Evolutionary conservation across 2,113 vertebrate species (phyloP), one percentile per base, ranked within the genome.

Genomic region (Bubo bubo): DNA sequence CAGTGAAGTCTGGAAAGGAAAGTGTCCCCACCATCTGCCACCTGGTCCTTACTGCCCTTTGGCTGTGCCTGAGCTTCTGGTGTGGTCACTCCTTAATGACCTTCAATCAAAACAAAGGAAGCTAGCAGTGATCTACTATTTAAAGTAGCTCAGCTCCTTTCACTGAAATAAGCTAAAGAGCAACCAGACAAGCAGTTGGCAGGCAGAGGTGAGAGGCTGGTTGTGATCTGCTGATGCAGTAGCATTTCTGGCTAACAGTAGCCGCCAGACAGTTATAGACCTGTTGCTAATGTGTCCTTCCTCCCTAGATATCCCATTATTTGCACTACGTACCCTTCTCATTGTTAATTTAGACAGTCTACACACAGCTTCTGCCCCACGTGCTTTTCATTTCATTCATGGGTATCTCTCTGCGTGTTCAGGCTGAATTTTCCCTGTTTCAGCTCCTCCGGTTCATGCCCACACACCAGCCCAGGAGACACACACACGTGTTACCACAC

Each of bases 71-170:
- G 76, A 84, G 68, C 89, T 81, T 90, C 84, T 96, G 84, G 5
- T 79, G 49, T 76, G 93, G 87, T 79, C 95, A 94, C 62, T 90
- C 84, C 73, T 93, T 62, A 72, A 79, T 70, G 87, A 93, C 90
- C 90, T 95, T 82, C 81, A 43, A 60, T 95, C 73, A 90, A 92
- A 94, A 49, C 77, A 68, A 93, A 70, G 90, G 60, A 64, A 93
- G 80, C 91, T 67, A 72, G 52, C 30, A 17, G 79, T 21, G 39
- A 73, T 56, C 62, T 79, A 4, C 83, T 79, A 6, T 75, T 93
- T 79, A 49, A 95, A 88, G 9, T 20, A 82, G 16, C 73, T 85
- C 11, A 2, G 45, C 62, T 75, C 30, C 39, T 34, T 70, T 56
- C 2, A 1, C 53, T 49, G 27, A 68, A 91, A 28, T 12, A 39